Base-by-base conservation (phyloP, 2,888 invertebrate species). In the Rotaria socialis region DNA sequence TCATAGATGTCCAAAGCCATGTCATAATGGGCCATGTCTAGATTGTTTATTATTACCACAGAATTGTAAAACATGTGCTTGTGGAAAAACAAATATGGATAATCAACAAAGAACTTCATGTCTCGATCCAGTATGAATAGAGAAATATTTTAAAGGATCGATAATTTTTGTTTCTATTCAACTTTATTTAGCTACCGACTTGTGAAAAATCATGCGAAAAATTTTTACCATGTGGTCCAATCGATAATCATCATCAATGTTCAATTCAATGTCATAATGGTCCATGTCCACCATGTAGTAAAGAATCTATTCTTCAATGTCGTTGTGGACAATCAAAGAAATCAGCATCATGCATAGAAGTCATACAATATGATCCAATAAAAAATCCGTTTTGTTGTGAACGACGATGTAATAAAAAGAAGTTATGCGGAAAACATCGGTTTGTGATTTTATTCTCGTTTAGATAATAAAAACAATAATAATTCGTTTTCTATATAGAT, bases 301-400 rank as follows among this genome's bases (percentile, higher is more conserved):
- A 94, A 85, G 94, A 93, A 74, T 95, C 95, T 0, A 92, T 94
- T 1, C 93, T 95, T 0, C 93, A 85, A 87, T 96, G 96, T 89
- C 94, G 95, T 67, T 96, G 96, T 90, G 95, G 95, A 0, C 94
- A 94, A 90, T 94, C 95, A 91, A 94, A 94, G 89, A 94, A 94
- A 89, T 88, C 89, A 58, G 88, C 90, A 85, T 87, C 89, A 4
- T 91, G 91, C 88, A 85, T 88, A n/a, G 90, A 90, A 24, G 89
- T 89, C 10, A 86, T 88, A 7, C 85, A 88, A 56, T 89, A 74
- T n/a, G 67, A 56, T 35, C 41, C 86, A 88, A 88, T 43, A 14
- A 86, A 67, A n/a, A 85, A 88, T 35, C 88, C 88, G 56, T 88
- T 89, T 60, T 87, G 88, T 52, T 98, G 98, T 91, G 94, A 96